Evolutionary conservation across 1,140 invertebrate genomes (phyloP), one percentile per base, ranked within the genome.

Genomic region (Latrodectus geometricus): DNA sequence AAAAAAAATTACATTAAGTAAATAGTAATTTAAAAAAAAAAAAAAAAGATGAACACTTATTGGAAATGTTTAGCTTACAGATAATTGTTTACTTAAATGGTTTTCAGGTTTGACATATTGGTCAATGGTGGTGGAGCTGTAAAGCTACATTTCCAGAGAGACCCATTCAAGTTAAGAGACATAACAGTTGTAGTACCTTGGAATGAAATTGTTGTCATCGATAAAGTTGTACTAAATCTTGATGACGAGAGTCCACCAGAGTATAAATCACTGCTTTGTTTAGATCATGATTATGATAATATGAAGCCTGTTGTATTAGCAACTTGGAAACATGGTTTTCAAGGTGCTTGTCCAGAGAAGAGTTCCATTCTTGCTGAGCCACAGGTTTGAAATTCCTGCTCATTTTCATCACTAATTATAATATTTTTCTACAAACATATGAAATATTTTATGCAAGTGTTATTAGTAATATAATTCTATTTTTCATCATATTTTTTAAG

Each of bases 51-150:
- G 17, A 20, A 14, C 8, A 20, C 35, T 9, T 72, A 23, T 20
- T 8, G 9, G 14, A 70, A n/a, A 3, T 35, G 35, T 1, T 35
- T 35, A 3, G 35, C 35, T 35, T 35, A 35, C 5, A 35, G 35
- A 5, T 35, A 35, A 35, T 35, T 35, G 35, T 35, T 35, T 35
- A 35, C 5, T 35, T 35, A 80, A 69, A 68, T 80, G 68, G 7
- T 49, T 70, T 78, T 78, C 48, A 88, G 98, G 95, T 99, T 99
- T 93, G 98, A 99, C 92, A 95, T 99, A 66, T 92, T 99, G 88
- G 98, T 99, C 50, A 99, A 99, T 92, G 98, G 98, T 35, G 98
- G 98, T 74, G 97, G 97, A n/a, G 97, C 97, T 9, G 96, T 99
- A 17, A 99, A 96, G n/a, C 92, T 99, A 86, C 97, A 99, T 91